Evolutionary conservation across 1,140 invertebrate species (phyloP), one percentile per base, ranked within the genome.

Genomic region (Trichomalopsis sarcophagae): DNA sequence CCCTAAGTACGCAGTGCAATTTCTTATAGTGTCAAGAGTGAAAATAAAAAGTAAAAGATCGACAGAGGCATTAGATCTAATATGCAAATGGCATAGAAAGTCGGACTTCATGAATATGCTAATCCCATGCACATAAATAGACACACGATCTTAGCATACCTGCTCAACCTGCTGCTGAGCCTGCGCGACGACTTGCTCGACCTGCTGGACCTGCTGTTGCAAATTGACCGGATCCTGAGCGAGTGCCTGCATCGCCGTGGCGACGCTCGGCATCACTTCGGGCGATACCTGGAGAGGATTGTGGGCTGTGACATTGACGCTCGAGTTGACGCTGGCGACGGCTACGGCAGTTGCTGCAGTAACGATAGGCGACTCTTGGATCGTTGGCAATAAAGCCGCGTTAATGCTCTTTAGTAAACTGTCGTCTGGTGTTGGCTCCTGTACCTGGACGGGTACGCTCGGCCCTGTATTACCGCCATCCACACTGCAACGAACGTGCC

Each of bases 301-400:
- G 55, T 90, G 90, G 21, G 89, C 44, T 66, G 85, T 68, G 4
- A 92, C 89, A 74, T 85, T 88, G 11, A 89, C 33, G 76, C 87
- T 91, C 2, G 76, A 5, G 66, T 76, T 84, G n/a, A 73, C 80
- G 23, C 1, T 73, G 1, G 68, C 81, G 87, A 82, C 76, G 87
- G 33, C 76, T 86, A 80, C 76, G 87, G 68, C 79, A 0, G 75
- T 44, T 17, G 78, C 78, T 85, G 81, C 77, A 87, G 86, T 87
- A 0, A 89, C 89, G n/a, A 95, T 95, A 0, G 95, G 94, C 1
- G 95, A 93, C 71, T 95, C 94, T 68, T 94, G 94, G 66, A 94
- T 94, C 17, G 92, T 93, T n/a, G 92, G 94, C 81, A 94, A 89
- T 11, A 94, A 40, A 10, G 91, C 90, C 27, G 91, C 90, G 82